These are phyloP conservation scores for Anguilla obscura DNA, from an alignment of 2,797 vertebrate species.

Conservation along the genomic window DNA sequence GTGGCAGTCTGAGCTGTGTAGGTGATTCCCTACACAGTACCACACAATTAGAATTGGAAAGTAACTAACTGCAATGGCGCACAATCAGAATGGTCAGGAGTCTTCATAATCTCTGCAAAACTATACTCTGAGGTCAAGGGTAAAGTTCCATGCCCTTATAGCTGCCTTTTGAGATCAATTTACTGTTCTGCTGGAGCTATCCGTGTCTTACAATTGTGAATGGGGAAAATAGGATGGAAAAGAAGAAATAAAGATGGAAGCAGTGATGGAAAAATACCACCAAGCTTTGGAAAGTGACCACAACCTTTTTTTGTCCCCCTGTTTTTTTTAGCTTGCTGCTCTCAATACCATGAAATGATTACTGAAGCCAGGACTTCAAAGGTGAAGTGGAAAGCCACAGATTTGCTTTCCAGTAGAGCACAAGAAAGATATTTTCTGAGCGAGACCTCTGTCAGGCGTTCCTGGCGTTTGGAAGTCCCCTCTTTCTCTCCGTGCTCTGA, in stretches of 20 bases:
- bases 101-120: background rate
- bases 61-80: background rate
- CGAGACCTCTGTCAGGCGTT: background rate
- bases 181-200: background rate
- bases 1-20: conserved; percentile 7
- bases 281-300: conserved; percentile 23
- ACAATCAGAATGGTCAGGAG: background rate
- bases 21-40: background rate
- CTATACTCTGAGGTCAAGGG: background rate
- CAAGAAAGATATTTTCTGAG: conserved; percentile 9
- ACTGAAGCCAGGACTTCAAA: conserved; percentile 18
- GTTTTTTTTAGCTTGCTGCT: background rate
- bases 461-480: conserved; percentile 7
- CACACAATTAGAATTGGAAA: background rate
- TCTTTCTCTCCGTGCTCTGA: background rate
- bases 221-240: background rate
- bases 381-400: conserved; percentile 14
- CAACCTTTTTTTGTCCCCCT: background rate
- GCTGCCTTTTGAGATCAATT: conserved; percentile 3
- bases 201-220: background rate
- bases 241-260: background rate
- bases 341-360: conserved; percentile 14
- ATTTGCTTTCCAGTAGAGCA: conserved; percentile 14
- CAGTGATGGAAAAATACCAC: conserved; percentile 21
- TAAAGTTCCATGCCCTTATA: background rate